These are phyloP conservation scores for Pseudomyrmex pallidus DNA, from an alignment of 1,140 invertebrate species.

Conservation along the genomic window DNA sequence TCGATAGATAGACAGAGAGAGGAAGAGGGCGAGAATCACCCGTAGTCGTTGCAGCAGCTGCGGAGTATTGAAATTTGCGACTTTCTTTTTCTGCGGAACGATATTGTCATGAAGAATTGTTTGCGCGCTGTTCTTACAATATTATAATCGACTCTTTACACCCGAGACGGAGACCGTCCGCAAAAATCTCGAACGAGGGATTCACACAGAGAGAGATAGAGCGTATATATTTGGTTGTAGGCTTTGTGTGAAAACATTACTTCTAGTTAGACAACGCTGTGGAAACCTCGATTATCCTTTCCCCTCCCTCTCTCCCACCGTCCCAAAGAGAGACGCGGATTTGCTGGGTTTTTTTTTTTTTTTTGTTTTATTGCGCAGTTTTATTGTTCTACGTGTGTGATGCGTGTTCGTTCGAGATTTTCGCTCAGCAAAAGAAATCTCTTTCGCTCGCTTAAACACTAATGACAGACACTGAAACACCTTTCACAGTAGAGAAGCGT, in stretches of 20 bases:
- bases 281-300: slow-evolving; percentile 15
- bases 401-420: slow-evolving; percentile 37
- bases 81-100: slow-evolving; percentile 51
- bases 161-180: background rate
- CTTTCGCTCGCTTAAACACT: slow-evolving; percentile 47
- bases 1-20: no score
- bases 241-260: slow-evolving; percentile 23
- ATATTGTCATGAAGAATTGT: slow-evolving; percentile 76
- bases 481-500: slow-evolving; percentile 75
- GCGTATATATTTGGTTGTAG: slow-evolving; percentile 6
- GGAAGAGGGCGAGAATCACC: slow-evolving; percentile 40
- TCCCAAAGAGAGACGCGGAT: background rate
- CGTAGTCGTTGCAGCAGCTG: slow-evolving; percentile 50
- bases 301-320: no score
- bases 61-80: slow-evolving; percentile 53
- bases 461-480: slow-evolving; percentile 64
- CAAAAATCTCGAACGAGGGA: slow-evolving; percentile 45
- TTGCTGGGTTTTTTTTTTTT: background rate
- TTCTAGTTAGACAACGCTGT: slow-evolving; percentile 44
- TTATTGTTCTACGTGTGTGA: background rate
- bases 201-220: background rate
- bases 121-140: slow-evolving; percentile 42
- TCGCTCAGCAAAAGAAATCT: slow-evolving; percentile 2
- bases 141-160: background rate
- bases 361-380: background rate